Percentiles rank a stretch among this genome's conserved stretches.
phyloP scores from a whole-genome alignment of 2,888 invertebrate species.

The Drosophila austrosaltans region DNA sequence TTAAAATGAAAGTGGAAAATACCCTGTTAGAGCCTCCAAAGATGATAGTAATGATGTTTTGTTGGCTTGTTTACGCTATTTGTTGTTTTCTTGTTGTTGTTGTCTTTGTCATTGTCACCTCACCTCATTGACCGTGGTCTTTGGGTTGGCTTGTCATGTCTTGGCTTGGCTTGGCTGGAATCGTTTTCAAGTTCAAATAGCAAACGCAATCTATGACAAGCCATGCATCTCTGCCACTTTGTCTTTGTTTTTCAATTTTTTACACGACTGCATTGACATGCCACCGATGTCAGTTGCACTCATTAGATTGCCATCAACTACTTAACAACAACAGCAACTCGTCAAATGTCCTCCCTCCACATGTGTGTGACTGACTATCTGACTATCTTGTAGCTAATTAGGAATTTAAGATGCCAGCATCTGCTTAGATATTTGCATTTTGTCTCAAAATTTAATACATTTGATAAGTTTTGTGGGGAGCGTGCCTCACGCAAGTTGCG shows the following conservation, averaged over 20 bases:
- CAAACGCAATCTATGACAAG: conserved; percentile 3
- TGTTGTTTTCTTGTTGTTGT: background rate
- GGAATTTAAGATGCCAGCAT: background rate
- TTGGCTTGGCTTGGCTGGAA: background rate
- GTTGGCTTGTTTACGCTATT: background rate
- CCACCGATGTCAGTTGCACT: background rate
- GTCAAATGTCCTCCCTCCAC: background rate
- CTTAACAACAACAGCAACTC: background rate
- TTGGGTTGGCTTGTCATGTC: background rate
- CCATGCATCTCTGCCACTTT: conserved; percentile 3
- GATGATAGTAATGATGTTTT: background rate
- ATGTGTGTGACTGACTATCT: background rate
- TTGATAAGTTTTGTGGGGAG: conserved; percentile 44
- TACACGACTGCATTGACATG: conserved; percentile 6
- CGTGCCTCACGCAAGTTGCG: conserved; percentile 21
- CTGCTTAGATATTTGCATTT: background rate
- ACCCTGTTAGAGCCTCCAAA: conserved; percentile 20
- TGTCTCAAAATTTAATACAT: conserved; percentile 30
- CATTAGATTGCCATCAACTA: background rate
- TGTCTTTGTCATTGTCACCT: conserved; percentile 15
- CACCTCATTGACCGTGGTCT: conserved; percentile 16
- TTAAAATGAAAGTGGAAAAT: conserved; percentile 43
- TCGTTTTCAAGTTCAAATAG: conserved; percentile 15
- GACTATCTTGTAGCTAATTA: background rate
- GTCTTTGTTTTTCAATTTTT: background rate